These are phyloP conservation scores for Drosophila gunungcola DNA, from an alignment of 1,140 invertebrate species.

Conservation along the genomic window DNA sequence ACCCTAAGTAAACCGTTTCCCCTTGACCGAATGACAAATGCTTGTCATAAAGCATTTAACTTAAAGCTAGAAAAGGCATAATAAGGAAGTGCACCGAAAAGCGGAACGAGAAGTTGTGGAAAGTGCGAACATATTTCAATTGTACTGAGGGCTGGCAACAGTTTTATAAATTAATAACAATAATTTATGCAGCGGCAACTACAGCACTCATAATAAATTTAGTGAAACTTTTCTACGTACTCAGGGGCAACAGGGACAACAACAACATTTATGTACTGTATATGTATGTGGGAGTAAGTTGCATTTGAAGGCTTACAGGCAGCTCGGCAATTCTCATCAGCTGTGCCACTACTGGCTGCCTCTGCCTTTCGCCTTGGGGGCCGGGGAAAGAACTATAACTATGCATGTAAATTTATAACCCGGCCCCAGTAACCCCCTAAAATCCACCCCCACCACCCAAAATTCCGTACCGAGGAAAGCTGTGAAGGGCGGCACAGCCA, in stretches of 20 bases:
- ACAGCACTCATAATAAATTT: constrained; percentile 78
- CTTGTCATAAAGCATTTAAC: constrained; percentile 15
- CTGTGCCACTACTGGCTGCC: constrained; percentile 34
- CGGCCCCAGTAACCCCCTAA: constrained; percentile 15
- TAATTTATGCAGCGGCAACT: constrained; percentile 74
- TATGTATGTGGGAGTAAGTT: constrained; percentile 38
- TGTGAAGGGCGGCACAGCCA: constrained; percentile 2
- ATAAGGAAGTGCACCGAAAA: constrained; percentile 14
- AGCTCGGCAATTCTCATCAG: constrained; percentile 57
- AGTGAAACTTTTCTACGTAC: constrained; percentile 67
- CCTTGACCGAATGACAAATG: constrained; percentile 30
- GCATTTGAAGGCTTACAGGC: constrained; percentile 58
- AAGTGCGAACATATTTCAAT: constrained; percentile 61
- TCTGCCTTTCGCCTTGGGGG: constrained; percentile 35
- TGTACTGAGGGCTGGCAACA: constrained; percentile 57
- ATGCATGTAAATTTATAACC: constrained; percentile 74
- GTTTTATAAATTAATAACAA: constrained; percentile 81
- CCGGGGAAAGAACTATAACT: constrained; percentile 51
- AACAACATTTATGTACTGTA: constrained; percentile 38
- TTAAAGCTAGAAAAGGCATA: constrained; percentile 11
- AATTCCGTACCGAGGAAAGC: background rate
- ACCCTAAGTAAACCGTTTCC: background rate
- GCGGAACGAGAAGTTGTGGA: constrained; percentile 10
- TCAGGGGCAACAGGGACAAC: constrained; percentile 43
- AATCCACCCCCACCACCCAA: background rate